phyloP scores from a whole-genome alignment of 2,113 vertebrate species.

The Puma concolor region DNA sequence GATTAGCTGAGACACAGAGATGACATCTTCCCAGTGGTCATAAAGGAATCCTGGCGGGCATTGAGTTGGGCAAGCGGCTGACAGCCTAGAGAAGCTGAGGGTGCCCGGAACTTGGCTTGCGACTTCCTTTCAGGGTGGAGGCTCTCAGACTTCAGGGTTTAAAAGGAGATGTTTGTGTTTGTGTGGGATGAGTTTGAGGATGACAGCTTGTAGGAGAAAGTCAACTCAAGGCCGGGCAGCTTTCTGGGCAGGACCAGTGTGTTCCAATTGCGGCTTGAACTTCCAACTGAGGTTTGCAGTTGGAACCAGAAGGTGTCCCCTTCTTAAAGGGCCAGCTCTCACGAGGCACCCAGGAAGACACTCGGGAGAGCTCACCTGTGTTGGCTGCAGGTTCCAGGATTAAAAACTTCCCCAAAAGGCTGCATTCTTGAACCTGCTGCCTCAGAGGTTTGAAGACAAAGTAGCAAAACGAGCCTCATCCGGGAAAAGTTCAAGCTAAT shows the following conservation, averaged over 20 bases:
- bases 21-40: neutral
- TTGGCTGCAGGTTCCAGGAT: neutral
- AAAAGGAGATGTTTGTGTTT: conserved; percentile 50
- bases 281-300: conserved; percentile 63
- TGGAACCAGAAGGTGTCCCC: conserved; percentile 29
- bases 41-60: neutral
- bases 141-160: conserved; percentile 7
- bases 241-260: conserved; percentile 43
- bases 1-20: conserved; percentile 35
- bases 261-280: conserved; percentile 61
- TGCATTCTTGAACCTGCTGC: conserved; percentile 51
- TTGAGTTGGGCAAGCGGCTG: neutral
- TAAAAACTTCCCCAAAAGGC: neutral
- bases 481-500: conserved; percentile 74
- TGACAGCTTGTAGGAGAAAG: conserved; percentile 35
- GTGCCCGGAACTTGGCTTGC: conserved; percentile 25
- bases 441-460: conserved; percentile 52
- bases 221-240: conserved; percentile 21
- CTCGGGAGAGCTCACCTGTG: neutral
- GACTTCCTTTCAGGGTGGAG: conserved; percentile 49
- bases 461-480: conserved; percentile 31
- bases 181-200: conserved; percentile 34
- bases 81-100: neutral
- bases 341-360: neutral
- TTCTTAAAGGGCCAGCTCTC: conserved; percentile 76